Evolutionary conservation across 2,888 invertebrate species (phyloP).

Genomic region (Embidobia sp.): DNA sequence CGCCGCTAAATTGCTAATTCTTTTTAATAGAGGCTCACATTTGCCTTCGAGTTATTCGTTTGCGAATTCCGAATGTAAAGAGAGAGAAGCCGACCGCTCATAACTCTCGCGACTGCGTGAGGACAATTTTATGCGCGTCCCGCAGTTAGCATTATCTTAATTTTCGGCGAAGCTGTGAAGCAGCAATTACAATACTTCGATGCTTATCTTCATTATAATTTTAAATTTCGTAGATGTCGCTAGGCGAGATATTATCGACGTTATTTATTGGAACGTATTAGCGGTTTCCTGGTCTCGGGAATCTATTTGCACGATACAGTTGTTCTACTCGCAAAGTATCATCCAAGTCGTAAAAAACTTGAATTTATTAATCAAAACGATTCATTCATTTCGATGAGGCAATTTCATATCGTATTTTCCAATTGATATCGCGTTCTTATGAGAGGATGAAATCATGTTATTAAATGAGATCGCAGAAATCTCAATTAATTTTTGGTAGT

Average conservation of each 20-base stretch:
- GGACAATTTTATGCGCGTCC: constrained; percentile 11
- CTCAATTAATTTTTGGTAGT: too few relatives aligned
- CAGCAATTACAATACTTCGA: constrained; percentile 41
- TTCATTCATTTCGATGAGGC: too few relatives aligned
- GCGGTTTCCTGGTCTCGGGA: neutral
- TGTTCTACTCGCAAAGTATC: too few relatives aligned
- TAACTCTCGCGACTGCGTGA: constrained; percentile 34
- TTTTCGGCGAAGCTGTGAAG: constrained; percentile 26
- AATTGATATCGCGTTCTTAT: too few relatives aligned
- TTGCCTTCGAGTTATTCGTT: constrained; percentile 27
- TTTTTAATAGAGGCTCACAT: constrained; percentile 55
- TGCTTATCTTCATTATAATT: constrained; percentile 50
- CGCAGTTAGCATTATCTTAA: constrained; percentile 43
- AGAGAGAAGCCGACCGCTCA: neutral
- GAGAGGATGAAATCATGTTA: too few relatives aligned
- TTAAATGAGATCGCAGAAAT: too few relatives aligned
- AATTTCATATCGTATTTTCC: too few relatives aligned
- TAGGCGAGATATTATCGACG: constrained; percentile 22
- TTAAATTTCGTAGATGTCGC: constrained; percentile 26
- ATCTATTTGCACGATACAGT: neutral
- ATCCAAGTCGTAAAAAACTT: too few relatives aligned
- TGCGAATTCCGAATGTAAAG: constrained; percentile 28
- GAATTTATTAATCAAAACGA: too few relatives aligned
- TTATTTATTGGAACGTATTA: constrained; percentile 40
- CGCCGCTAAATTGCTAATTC: constrained; percentile 70